Percentiles rank a stretch among this genome's conserved stretches.
Evolutionary conservation across 2,797 vertebrate species (phyloP).

Genomic region (Myotis myotis): DNA sequence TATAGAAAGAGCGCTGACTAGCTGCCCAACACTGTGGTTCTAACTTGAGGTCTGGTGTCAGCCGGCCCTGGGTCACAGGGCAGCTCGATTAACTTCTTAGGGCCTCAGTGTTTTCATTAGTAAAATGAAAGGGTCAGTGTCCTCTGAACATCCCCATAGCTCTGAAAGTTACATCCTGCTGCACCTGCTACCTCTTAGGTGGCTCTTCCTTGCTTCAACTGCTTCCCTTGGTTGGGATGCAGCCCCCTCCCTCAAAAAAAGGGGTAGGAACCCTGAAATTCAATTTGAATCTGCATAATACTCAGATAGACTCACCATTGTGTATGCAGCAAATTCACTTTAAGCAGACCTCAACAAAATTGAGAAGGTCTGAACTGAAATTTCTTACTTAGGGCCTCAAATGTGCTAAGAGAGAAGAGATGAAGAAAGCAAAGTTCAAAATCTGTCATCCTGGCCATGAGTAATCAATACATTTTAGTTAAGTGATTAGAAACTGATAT

Average conservation of each 20-base stretch:
- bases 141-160: too few relatives aligned
- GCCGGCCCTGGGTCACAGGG: background rate
- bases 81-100: background rate
- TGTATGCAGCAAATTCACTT: background rate
- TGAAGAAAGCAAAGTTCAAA: background rate
- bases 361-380: background rate
- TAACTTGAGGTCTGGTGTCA: background rate
- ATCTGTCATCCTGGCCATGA: background rate
- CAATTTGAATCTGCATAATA: background rate
- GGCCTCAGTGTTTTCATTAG: background rate
- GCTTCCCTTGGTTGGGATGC: background rate
- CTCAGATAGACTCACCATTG: background rate
- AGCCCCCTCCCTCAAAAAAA: background rate
- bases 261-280: background rate
- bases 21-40: background rate
- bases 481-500: background rate
- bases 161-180: background rate
- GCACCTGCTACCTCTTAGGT: background rate
- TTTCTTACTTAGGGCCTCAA: background rate
- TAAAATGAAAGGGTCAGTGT: background rate
- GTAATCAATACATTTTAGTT: background rate
- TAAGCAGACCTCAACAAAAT: background rate
- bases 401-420: background rate
- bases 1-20: background rate
- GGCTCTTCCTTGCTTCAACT: background rate